Evolutionary conservation across 2,113 vertebrate species (phyloP).

Genomic region (Bos javanicus): DNA sequence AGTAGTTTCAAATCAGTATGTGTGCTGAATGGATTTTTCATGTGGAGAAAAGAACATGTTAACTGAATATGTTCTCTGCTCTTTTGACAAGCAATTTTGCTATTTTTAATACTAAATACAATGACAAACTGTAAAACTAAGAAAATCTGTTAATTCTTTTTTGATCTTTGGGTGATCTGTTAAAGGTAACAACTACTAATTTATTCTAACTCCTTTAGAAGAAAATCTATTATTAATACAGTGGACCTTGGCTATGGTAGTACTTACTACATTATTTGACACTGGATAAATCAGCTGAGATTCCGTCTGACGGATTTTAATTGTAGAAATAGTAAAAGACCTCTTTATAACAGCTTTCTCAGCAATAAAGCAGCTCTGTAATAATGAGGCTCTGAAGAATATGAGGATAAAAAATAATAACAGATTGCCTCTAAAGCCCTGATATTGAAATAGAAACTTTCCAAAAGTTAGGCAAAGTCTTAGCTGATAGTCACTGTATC

Average conservation of each 20-base stretch:
- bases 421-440: background rate
- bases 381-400: background rate
- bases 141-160: background rate
- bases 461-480: background rate
- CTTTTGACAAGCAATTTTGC: background rate
- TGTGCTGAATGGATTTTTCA: background rate
- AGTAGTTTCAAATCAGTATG: background rate
- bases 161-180: background rate
- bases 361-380: background rate
- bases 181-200: background rate
- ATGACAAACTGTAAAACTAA: background rate
- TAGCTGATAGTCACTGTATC: background rate
- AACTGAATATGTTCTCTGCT: background rate
- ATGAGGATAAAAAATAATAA: background rate
- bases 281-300: background rate
- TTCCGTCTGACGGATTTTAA: background rate
- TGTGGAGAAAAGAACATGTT: background rate
- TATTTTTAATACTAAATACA: background rate
- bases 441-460: background rate
- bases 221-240: background rate
- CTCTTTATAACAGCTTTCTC: background rate
- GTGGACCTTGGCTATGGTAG: background rate
- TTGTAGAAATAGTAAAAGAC: background rate
- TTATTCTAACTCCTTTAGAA: background rate
- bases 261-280: background rate